phyloP scores from a whole-genome alignment of 2,797 vertebrate genomes.

The Rhabdomys pumilio region DNA sequence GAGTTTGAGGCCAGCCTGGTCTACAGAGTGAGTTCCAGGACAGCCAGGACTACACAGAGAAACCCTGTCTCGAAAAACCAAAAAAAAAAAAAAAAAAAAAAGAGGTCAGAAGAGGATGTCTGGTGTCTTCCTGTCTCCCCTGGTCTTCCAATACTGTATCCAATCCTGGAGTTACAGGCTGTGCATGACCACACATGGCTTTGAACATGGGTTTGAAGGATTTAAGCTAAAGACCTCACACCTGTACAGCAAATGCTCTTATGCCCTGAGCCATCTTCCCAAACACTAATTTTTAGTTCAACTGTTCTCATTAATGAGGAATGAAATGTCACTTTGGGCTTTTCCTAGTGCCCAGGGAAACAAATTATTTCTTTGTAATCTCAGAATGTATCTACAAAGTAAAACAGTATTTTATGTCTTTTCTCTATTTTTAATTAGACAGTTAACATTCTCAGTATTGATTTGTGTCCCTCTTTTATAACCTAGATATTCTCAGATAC shows the following conservation, averaged over 20 bases:
- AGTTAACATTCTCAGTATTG: slow-evolving; percentile 30
- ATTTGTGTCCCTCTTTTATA: slow-evolving; percentile 39
- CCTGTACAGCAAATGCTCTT: neutral
- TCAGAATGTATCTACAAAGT: neutral
- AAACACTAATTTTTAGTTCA: neutral
- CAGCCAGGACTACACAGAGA: no score
- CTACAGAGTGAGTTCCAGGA: no score
- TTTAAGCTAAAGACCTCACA: neutral
- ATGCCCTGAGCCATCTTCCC: neutral
- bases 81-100: no score
- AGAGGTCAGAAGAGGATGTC: neutral
- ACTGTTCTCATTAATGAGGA: neutral
- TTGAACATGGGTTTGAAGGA: neutral
- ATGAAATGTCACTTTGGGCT: slow-evolving; percentile 21
- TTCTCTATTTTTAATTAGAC: slow-evolving; percentile 29
- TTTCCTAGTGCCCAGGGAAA: neutral
- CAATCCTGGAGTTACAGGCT: neutral
- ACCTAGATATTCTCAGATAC: slow-evolving; percentile 23
- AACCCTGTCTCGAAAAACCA: no score
- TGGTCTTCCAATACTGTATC: neutral
- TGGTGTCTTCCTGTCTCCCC: neutral
- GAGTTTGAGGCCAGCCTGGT: no score
- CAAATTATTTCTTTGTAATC: neutral
- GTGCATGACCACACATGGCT: neutral
- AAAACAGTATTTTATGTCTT: slow-evolving; percentile 50